Evolutionary conservation across 2,888 invertebrate species (phyloP), one percentile per base, ranked within the genome.

Genomic region (Aelia acuminata): DNA sequence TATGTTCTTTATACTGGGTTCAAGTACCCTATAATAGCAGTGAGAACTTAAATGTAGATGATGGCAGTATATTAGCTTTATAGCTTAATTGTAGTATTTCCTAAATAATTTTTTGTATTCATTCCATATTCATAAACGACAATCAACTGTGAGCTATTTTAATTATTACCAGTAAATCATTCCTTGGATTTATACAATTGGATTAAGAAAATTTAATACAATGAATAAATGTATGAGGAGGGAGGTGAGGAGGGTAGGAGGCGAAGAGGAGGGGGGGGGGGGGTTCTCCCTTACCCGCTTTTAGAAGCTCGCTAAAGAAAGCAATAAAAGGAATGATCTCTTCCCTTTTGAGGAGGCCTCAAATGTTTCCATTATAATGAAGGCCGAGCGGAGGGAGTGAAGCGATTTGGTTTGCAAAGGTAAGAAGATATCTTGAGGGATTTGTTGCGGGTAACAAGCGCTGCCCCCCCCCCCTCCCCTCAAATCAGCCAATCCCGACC

Each of bases 361-460:
- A 57, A 57, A 85, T 85, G 85, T 85, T 57, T 53, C 85, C 85
- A 85, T 85, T 57, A 85, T 85, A 53, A 85, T 85, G 85, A 50
- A 49, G 35, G 49, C 47, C 13, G 47, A 50, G 35, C 50, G 1
- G 31, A 50, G 84, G 43, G 49, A n/a, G 26, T n/a, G 84, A 43
- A 43, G 50, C 26, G 85, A 85, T 85, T 85, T 85, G 85, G 57
- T 85, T 85, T 85, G 85, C 85, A 85, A 85, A 85, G 85, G 85
- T 39, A 57, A 85, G 85, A 57, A 85, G 85, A 43, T 85, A 57
- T n/a, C 85, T 39, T 13, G 39, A 39, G 57, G n/a, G 57, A 57
- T 85, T 53, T 53, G 35, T 39, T 31, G 39, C 26, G 1, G 31
- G 84, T 35, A 43, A 39, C 31, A 31, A 35, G 50, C 39, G 0